A percentile compares a stretch with the other conserved stretches of the same genome.
phyloP scores from a whole-genome alignment of 2,797 vertebrate species.

The Anomalospiza imberbis region DNA sequence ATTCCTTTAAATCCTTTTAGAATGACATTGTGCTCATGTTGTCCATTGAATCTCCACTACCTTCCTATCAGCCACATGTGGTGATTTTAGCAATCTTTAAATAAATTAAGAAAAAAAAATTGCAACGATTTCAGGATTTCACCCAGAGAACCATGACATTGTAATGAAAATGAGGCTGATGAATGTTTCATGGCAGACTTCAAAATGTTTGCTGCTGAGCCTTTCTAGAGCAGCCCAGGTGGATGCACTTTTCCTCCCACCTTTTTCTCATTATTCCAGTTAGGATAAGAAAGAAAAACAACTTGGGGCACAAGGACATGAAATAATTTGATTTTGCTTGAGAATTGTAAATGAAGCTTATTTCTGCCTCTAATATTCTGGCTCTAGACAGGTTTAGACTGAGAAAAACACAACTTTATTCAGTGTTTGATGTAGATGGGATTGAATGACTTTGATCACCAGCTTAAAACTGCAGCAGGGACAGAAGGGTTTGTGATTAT shows the following conservation, averaged over 20 bases:
- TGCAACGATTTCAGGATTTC: background rate
- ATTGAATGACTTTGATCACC: background rate
- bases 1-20: background rate
- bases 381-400: background rate
- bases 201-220: background rate
- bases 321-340: background rate
- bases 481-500: background rate
- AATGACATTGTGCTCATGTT: fast-evolving
- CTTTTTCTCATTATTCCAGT: background rate
- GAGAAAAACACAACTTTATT: background rate
- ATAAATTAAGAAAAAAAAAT: no score
- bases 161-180: background rate
- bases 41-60: no score
- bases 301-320: background rate
- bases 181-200: background rate
- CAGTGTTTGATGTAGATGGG: background rate
- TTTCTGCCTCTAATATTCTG: background rate
- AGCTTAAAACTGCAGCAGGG: background rate
- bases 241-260: background rate
- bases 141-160: background rate
- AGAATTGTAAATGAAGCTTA: background rate
- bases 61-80: background rate
- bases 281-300: background rate
- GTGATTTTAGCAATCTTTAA: background rate
- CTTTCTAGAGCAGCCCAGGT: background rate